Percentiles rank a stretch among this genome's conserved stretches.
Conservation (phyloP, 2,113 vertebrate genomes). For the Variabilichromis moorii region DNA sequence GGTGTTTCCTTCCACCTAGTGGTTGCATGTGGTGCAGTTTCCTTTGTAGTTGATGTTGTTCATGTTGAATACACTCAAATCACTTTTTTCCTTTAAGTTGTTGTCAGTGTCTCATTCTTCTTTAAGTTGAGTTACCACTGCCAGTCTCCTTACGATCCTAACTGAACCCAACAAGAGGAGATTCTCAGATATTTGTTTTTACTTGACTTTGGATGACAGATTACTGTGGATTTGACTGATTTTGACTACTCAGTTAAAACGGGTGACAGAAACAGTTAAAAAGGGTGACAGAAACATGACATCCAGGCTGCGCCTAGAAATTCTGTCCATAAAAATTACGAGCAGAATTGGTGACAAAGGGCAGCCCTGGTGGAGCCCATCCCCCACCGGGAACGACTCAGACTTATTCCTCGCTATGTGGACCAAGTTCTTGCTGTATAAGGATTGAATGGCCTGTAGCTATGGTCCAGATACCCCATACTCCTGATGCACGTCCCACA, state of each 20-base stretch:
- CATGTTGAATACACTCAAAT: background rate
- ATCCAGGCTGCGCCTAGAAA: background rate
- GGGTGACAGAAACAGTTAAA: background rate
- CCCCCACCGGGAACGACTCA: fast-evolving
- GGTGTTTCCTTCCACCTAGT: constrained; percentile 34
- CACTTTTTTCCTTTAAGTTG: background rate
- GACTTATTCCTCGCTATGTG: background rate
- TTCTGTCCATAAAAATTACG: background rate
- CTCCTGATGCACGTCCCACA: background rate
- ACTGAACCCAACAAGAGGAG: background rate
- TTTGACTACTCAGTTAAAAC: background rate
- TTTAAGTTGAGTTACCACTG: background rate
- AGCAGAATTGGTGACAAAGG: background rate
- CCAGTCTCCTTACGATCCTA: fast-evolving
- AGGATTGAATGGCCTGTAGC: background rate
- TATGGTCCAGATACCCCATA: background rate
- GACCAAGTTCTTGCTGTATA: background rate
- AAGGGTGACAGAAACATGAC: background rate
- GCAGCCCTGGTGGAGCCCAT: background rate
- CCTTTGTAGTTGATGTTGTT: constrained; percentile 36
- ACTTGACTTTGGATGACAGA: background rate
- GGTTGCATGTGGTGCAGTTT: constrained; percentile 28
- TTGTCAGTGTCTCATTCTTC: background rate
- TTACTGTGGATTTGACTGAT: background rate
- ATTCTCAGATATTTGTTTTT: background rate